Conservation (phyloP, 2,797 vertebrate species). For the Arrhamphus sclerolepis region DNA sequence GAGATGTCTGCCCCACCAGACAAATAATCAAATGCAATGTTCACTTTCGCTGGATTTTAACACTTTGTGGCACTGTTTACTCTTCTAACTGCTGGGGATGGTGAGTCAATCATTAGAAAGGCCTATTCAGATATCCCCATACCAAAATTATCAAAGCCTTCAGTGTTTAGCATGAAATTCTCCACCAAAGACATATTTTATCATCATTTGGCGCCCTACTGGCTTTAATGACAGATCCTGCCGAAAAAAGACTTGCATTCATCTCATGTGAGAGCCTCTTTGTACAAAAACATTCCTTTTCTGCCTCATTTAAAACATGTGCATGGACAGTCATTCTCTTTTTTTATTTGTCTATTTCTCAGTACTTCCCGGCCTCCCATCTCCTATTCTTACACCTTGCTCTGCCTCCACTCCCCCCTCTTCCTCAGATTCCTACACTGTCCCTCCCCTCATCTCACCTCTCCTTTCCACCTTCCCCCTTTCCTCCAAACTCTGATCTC, state of each 20-base stretch:
- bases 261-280: conserved; percentile 82
- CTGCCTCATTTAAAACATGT: conserved; percentile 50
- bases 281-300: conserved; percentile 66
- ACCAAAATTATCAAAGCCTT: conserved; percentile 21
- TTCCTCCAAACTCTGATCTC: conserved; percentile 73
- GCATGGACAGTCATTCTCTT: conserved; percentile 71
- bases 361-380: conserved; percentile 63
- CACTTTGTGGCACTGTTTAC: neutral
- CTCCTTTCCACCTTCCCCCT: conserved; percentile 46
- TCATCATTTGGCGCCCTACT: conserved; percentile 68
- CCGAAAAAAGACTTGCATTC: conserved; percentile 81
- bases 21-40: too few relatives aligned
- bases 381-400: conserved; percentile 50
- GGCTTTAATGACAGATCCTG: conserved; percentile 67
- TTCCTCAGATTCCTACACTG: conserved; percentile 64
- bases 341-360: conserved; percentile 33
- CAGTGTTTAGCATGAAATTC: conserved; percentile 39
- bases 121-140: neutral
- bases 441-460: conserved; percentile 73
- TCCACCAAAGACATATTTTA: conserved; percentile 44
- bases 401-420: conserved; percentile 76
- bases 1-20: too few relatives aligned
- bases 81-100: conserved; percentile 3
- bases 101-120: conserved; percentile 4
- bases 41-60: too few relatives aligned